Percentiles rank a stretch among this genome's conserved stretches.
Conservation (phyloP, 1,140 invertebrate genomes). For the Drosophila leontia region DNA sequence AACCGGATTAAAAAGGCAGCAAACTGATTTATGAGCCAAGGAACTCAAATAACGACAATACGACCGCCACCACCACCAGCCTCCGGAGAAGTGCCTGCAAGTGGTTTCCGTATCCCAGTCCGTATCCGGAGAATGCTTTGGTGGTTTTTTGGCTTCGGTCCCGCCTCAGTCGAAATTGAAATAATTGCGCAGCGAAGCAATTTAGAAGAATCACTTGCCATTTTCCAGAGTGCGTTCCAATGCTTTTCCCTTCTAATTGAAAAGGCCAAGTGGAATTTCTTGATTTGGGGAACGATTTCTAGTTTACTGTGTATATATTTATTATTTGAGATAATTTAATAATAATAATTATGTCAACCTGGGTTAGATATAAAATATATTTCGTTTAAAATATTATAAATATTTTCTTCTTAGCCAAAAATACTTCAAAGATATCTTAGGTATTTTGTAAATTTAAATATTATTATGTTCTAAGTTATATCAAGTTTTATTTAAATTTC, state of each 20-base stretch:
- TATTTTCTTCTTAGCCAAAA: not conserved
- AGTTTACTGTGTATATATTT: conserved; percentile 23
- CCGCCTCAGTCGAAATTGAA: conserved; percentile 75
- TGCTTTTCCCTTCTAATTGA: conserved; percentile 35
- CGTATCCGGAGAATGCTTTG: conserved; percentile 15
- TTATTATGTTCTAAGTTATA: not conserved
- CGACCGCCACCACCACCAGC: conserved; percentile 22
- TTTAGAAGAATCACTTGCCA: conserved; percentile 83
- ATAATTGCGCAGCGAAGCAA: conserved; percentile 84
- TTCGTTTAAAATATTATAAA: not conserved
- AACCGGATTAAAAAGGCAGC: conserved; percentile 83
- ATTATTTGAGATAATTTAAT: too few relatives aligned
- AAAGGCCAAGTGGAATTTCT: conserved; percentile 3
- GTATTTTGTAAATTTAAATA: not conserved
- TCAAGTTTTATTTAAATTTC: not conserved
- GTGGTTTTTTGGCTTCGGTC: conserved; percentile 26
- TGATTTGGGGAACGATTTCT: not conserved
- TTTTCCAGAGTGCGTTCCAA: conserved; percentile 67
- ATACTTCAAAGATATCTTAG: not conserved
- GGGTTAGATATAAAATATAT: not conserved
- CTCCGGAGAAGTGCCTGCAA: conserved; percentile 11
- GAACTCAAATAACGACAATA: conserved; percentile 81
- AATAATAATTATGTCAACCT: too few relatives aligned
- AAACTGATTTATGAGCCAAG: conserved; percentile 82
- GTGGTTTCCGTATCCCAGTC: conserved; percentile 19